These are phyloP conservation scores for Micronisus gabar DNA, from an alignment of 2,113 vertebrate species.

Conservation along the genomic window DNA sequence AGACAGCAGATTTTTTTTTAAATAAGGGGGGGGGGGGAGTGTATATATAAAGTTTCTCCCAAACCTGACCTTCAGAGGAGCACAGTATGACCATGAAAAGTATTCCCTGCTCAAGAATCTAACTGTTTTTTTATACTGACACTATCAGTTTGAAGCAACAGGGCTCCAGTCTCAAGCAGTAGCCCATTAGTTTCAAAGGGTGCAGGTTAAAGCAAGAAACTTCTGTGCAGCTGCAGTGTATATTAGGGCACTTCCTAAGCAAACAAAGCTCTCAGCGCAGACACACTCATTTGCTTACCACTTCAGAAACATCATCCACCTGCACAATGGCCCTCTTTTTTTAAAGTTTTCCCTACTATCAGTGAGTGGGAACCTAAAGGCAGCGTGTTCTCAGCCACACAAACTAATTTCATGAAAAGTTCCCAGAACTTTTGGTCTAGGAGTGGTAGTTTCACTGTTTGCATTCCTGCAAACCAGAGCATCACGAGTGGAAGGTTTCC, in stretches of 20 bases:
- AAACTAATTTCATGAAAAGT: background rate
- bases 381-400: background rate
- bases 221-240: too few species aligned
- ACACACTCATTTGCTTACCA: background rate
- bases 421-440: background rate
- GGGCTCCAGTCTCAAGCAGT: background rate
- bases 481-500: background rate
- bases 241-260: background rate
- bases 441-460: background rate
- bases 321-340: background rate
- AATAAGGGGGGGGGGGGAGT: background rate
- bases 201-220: background rate
- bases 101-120: background rate
- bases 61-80: background rate
- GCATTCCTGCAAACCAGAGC: background rate
- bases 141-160: background rate
- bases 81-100: background rate
- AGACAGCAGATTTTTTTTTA: background rate
- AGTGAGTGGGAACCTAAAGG: background rate
- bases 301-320: background rate
- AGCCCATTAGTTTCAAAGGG: background rate
- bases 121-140: background rate
- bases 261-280: background rate
- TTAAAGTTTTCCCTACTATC: background rate
- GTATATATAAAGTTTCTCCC: background rate